Evolutionary conservation across 2,113 vertebrate species (phyloP).

Genomic region (Brienomyrus brachyistius): DNA sequence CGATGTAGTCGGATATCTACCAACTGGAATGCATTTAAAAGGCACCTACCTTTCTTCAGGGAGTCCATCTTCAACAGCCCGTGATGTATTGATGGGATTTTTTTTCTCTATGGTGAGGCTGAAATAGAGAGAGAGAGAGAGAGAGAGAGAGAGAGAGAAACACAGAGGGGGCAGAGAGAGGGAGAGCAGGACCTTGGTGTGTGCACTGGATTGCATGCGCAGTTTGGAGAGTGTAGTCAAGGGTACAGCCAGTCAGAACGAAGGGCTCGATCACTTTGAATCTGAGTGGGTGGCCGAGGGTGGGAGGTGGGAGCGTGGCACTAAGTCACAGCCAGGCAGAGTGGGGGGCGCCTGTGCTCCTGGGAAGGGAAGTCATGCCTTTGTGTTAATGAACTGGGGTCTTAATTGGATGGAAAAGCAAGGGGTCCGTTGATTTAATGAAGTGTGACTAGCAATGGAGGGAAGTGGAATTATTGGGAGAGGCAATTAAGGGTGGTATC

Average conservation of each 20-base stretch:
- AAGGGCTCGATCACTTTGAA: conserved; percentile 46
- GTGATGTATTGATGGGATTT: conserved; percentile 1
- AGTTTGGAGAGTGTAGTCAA: neutral
- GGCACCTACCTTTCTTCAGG: neutral
- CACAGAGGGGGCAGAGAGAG: neutral
- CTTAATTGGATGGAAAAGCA: conserved; percentile 56
- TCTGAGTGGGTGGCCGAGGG: conserved; percentile 32
- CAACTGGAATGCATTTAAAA: conserved; percentile 11
- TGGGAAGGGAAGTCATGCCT: conserved; percentile 39
- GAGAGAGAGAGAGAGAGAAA: neutral
- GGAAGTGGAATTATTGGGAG: neutral
- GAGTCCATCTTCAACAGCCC: neutral
- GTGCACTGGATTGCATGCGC: neutral
- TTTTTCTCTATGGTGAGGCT: neutral
- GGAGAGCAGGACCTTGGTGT: neutral
- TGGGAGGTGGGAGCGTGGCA: neutral
- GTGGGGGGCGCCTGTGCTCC: conserved; percentile 16
- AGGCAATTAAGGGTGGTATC: neutral
- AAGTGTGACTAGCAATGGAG: conserved; percentile 21
- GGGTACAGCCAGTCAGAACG: conserved; percentile 23
- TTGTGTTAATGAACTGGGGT: conserved; percentile 51
- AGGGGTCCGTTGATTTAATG: conserved; percentile 47
- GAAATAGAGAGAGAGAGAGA: neutral
- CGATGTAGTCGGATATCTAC: conserved; percentile 23
- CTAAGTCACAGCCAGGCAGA: neutral